Conservation (phyloP, 1,140 invertebrate genomes). For the Apolygus lucorum region DNA sequence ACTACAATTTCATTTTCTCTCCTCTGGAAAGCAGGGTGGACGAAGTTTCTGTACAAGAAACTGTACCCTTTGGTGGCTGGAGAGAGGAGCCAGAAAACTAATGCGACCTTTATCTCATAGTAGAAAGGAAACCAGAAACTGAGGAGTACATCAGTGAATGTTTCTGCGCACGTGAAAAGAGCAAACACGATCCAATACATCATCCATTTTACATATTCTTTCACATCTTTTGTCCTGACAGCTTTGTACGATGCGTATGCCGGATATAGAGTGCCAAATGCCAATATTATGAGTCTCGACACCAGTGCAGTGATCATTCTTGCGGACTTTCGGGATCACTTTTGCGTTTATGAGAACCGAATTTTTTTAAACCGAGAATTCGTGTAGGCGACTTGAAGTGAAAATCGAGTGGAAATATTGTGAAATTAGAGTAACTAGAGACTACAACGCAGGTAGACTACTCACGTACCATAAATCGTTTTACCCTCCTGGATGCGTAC, state of each 20-base stretch:
- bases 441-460: too few species aligned
- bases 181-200: slow-evolving; percentile 99
- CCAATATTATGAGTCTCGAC: too few species aligned
- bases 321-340: too few species aligned
- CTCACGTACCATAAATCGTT: too few species aligned
- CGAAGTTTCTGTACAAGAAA: slow-evolving; percentile 91
- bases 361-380: too few species aligned
- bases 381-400: too few species aligned
- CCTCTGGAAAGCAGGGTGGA: slow-evolving; percentile 85
- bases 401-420: too few species aligned
- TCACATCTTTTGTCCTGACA: slow-evolving; percentile 92
- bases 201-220: slow-evolving; percentile 99
- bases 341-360: too few species aligned
- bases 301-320: too few species aligned
- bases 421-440: too few species aligned
- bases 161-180: slow-evolving; percentile 91
- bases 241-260: slow-evolving; percentile 98
- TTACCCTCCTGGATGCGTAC: too few species aligned
- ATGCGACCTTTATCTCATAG: slow-evolving; percentile 96
- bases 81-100: slow-evolving; percentile 93
- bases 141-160: slow-evolving; percentile 95
- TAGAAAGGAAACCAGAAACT: slow-evolving; percentile 95
- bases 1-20: too few species aligned
- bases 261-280: slow-evolving; percentile 96
- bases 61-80: slow-evolving; percentile 94